Percentiles rank a stretch among this genome's conserved stretches.
These are phyloP conservation scores for Nezara viridula DNA, from an alignment of 2,888 invertebrate species.

Conservation along the genomic window DNA sequence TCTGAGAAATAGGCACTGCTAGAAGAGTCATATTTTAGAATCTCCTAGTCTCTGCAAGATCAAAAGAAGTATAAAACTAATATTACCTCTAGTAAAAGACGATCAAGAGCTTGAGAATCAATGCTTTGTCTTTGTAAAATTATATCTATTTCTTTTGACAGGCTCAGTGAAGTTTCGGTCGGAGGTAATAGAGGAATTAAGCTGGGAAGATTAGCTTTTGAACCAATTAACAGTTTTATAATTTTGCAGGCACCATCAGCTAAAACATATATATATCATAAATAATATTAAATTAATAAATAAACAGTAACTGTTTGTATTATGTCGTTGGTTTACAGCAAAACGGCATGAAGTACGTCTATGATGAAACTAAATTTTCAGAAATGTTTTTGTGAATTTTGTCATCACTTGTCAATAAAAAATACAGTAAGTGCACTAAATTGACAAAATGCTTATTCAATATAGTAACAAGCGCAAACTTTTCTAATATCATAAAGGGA, in stretches of 20 bases:
- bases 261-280: neutral
- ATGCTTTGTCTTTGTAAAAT: conserved; percentile 31
- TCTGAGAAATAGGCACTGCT: no score
- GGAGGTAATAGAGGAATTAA: conserved; percentile 16
- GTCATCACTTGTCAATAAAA: no score
- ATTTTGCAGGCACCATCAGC: conserved; percentile 13
- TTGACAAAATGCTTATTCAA: no score
- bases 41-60: no score
- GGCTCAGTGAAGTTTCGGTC: conserved; percentile 1
- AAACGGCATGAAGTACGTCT: no score
- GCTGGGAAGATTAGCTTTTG: neutral
- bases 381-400: no score
- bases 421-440: no score
- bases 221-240: neutral
- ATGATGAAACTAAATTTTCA: no score
- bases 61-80: neutral
- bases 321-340: no score
- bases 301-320: no score
- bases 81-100: conserved; percentile 27
- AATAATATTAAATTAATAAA: neutral
- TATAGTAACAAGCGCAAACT: no score
- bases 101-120: conserved; percentile 42
- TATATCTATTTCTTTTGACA: conserved; percentile 27
- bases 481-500: no score
- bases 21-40: neutral